phyloP scores from a whole-genome alignment of 2,113 vertebrate genomes.

The Fukomys damarensis region DNA sequence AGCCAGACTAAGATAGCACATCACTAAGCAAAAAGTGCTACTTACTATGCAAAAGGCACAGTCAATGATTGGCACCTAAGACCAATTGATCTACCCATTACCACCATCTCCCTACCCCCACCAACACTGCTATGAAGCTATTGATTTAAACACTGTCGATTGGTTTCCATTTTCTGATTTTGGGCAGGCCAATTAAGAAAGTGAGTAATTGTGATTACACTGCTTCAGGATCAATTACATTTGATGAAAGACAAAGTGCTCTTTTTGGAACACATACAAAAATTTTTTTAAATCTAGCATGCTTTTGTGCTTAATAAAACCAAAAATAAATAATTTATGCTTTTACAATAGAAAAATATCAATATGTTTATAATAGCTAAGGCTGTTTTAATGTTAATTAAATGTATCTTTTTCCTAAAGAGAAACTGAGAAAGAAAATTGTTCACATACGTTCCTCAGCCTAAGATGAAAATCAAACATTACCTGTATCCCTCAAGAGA shows the following conservation, averaged over 20 bases:
- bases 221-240: constrained; percentile 95
- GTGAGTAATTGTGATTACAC: constrained; percentile 98
- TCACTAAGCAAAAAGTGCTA: constrained; percentile 83
- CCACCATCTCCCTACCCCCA: constrained; percentile 90
- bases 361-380: constrained; percentile 10
- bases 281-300: constrained; percentile 85
- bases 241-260: constrained; percentile 92
- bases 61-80: constrained; percentile 90
- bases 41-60: constrained; percentile 90
- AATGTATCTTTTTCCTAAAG: constrained; percentile 46
- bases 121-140: constrained; percentile 94
- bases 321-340: constrained; percentile 69
- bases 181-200: constrained; percentile 98
- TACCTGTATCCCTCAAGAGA: background rate
- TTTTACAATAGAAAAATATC: constrained; percentile 65
- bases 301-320: constrained; percentile 80
- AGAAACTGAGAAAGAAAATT: constrained; percentile 51
- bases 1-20: constrained; percentile 71
- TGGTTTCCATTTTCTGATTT: constrained; percentile 97
- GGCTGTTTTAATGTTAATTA: constrained; percentile 44
- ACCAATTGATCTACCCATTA: constrained; percentile 93
- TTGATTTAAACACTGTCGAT: constrained; percentile 95
- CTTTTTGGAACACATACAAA: constrained; percentile 86
- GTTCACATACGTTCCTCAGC: background rate
- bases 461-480: constrained; percentile 49